A percentile compares a stretch with the other conserved stretches of the same genome.
Conservation (phyloP, 2,797 vertebrate species). For the Parotocinclus haroldoi region DNA sequence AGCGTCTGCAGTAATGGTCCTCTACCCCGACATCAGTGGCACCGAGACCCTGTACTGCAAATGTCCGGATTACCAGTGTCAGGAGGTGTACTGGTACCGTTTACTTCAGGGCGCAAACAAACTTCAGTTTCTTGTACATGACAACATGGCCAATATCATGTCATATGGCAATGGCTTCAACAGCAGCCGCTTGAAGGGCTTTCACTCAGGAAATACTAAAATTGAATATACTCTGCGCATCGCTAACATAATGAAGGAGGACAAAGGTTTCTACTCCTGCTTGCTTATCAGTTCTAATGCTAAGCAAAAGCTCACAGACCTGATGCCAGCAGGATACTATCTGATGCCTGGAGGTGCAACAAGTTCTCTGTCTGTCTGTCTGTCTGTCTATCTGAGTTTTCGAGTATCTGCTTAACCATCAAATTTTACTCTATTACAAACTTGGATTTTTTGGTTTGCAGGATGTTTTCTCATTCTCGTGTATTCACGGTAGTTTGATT, state of each 20-base stretch:
- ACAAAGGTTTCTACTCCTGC: conserved; percentile 69
- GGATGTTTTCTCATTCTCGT: no score
- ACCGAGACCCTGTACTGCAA: conserved; percentile 47
- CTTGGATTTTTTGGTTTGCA: no score
- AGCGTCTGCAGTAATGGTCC: not conserved
- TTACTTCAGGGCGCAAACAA: accelerated
- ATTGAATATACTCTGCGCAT: conserved; percentile 55
- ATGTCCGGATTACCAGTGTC: conserved; percentile 41
- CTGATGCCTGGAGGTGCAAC: conserved; percentile 65
- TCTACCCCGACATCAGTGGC: conserved; percentile 42
- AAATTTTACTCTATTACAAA: no score
- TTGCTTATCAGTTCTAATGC: conserved; percentile 34
- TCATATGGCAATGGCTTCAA: accelerated
- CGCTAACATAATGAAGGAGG: conserved; percentile 35
- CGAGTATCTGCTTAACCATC: no score
- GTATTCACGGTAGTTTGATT: no score
- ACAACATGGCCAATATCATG: conserved; percentile 35
- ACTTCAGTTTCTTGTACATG: conserved; percentile 46
- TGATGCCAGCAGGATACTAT: conserved; percentile 44
- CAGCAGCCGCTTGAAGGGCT: conserved; percentile 1
- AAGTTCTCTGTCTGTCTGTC: not conserved
- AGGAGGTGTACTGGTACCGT: conserved; percentile 60
- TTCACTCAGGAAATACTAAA: not conserved
- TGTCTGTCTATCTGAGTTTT: not conserved
- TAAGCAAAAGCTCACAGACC: accelerated